Evolutionary conservation across 1,140 invertebrate species (phyloP).

Genomic region (Hydropsyche tenuis): DNA sequence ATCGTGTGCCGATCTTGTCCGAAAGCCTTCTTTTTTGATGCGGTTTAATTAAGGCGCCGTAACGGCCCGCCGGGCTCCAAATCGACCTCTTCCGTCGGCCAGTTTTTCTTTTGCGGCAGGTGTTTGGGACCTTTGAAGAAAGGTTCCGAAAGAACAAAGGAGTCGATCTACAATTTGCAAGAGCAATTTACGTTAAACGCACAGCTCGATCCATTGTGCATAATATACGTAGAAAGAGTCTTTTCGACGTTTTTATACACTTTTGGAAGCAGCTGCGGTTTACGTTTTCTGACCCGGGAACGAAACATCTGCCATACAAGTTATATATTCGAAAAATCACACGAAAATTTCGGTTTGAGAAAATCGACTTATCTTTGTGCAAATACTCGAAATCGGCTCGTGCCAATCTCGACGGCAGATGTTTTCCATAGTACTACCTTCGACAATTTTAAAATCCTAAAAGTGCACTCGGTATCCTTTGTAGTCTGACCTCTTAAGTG

Average conservation of each 20-base stretch:
- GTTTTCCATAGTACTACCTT: too few relatives aligned
- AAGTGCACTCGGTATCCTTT: conserved; percentile 10
- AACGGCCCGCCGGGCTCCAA: conserved; percentile 24
- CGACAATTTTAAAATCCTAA: too few relatives aligned
- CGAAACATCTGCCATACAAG: conserved; percentile 33
- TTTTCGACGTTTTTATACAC: too few relatives aligned
- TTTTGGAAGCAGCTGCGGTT: conserved; percentile 7
- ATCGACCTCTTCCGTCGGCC: conserved; percentile 20
- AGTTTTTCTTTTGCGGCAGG: background rate
- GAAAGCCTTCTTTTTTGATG: background rate
- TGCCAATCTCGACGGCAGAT: too few relatives aligned
- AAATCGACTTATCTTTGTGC: too few relatives aligned
- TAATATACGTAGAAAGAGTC: too few relatives aligned
- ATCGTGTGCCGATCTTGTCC: background rate
- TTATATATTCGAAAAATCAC: conserved; percentile 9
- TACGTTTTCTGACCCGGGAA: conserved; percentile 11
- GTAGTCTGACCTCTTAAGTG: conserved; percentile 12
- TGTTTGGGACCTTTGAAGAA: background rate
- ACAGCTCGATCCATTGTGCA: too few relatives aligned
- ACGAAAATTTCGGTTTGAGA: too few relatives aligned
- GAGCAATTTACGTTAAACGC: too few relatives aligned
- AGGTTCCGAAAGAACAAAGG: too few relatives aligned
- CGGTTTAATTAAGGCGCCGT: background rate
- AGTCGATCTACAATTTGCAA: too few relatives aligned
- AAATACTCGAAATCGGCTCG: too few relatives aligned